Base-by-base conservation (phyloP, 1,140 invertebrate genomes). In the Drosophila obscura region DNA sequence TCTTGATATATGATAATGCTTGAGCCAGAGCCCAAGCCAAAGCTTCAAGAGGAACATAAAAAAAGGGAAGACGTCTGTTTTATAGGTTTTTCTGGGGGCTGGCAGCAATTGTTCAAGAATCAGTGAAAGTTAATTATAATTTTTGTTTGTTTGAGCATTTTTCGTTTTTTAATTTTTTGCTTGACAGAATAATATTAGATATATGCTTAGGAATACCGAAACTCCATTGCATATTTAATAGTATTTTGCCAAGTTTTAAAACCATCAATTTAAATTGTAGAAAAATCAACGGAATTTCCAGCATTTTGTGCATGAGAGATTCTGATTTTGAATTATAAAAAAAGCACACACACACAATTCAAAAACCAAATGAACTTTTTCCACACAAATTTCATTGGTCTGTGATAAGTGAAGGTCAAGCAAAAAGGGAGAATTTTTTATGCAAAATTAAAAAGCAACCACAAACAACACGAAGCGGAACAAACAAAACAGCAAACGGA, bases 321-420 rank as follows among this genome's bases (percentile, higher is more conserved):
- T 65, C 52, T 45, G 69, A 31, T 35, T 43, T 31, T 41, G 28
- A 56, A 31, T 31, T 19, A 19, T 19, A 19, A 19, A 1, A 24
- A 24, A 24, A 2, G 4, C 22, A 24, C 22, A 24, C 22, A 24
- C 22, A 56, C 48, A 76, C 49, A 75, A 77, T 61, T 57, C 7
- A 39, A 74, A 78, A 67, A 66, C 76, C 66, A 73, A 65, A 80
- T 69, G 53, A 84, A 80, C 76, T 68, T 80, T 84, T 66, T 62
- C 49, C 46, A 79, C 69, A 66, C 53, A 71, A 80, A 61, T 79
- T 84, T 77, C 77, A 87, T 91, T 91, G 89, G 90, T 90, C 90
- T 91, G 90, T 91, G 90, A 91, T 91, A 91, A 88, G 77, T 85
- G 90, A 84, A 81, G 73, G 85, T 91, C 87, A 80, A 80, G 72